Conservation (phyloP, 2,797 vertebrate genomes). For the Galaxias olidus region DNA sequence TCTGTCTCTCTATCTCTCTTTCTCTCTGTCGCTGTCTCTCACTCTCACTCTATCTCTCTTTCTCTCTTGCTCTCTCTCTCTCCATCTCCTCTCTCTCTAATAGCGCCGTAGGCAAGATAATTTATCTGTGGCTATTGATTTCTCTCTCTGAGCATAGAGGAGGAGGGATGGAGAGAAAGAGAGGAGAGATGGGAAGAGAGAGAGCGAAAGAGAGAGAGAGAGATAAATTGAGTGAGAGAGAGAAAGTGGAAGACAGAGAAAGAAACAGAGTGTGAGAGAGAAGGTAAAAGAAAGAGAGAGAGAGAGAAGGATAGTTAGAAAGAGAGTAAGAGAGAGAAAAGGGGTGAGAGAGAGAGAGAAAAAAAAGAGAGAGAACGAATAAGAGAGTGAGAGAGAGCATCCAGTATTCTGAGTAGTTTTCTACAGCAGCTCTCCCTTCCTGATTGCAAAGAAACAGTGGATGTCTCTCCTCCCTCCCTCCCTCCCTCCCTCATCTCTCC, state of each 20-base stretch:
- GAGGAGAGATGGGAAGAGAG: conserved; percentile 6
- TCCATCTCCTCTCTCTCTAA: too few relatives aligned
- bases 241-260: not conserved
- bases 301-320: too few relatives aligned
- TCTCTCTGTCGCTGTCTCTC: too few relatives aligned
- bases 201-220: conserved; percentile 23
- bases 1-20: too few relatives aligned
- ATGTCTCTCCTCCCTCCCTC: conserved; percentile 13
- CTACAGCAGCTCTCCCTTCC: too few relatives aligned
- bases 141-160: conserved; percentile 57
- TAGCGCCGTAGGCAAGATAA: conserved; percentile 71
- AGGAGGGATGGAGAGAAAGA: conserved; percentile 51
- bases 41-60: too few relatives aligned
- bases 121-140: conserved; percentile 86
- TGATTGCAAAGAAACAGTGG: too few relatives aligned
- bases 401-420: too few relatives aligned
- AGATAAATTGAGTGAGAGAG: conserved; percentile 10
- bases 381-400: too few relatives aligned
- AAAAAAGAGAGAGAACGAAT: too few relatives aligned
- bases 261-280: not conserved
- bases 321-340: too few relatives aligned
- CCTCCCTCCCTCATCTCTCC: conserved; percentile 38
- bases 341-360: conserved; percentile 37
- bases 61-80: too few relatives aligned
- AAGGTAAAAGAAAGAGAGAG: conserved; percentile 1